phyloP scores from a whole-genome alignment of 2,797 vertebrate species.

The Falco peregrinus region DNA sequence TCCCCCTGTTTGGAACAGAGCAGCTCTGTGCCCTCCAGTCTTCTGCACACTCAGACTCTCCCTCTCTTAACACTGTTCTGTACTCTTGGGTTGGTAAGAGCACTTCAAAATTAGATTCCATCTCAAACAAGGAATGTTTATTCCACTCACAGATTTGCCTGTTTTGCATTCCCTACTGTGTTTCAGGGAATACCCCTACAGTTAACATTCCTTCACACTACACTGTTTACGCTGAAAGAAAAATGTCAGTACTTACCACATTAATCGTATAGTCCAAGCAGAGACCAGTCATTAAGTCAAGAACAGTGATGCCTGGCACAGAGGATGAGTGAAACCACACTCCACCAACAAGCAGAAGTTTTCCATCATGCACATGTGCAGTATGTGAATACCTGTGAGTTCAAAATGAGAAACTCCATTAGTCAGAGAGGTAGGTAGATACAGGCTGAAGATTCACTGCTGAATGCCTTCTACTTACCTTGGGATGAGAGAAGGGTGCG shows the following conservation, averaged over 20 bases:
- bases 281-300: constrained; percentile 78
- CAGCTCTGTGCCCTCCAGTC: neutral
- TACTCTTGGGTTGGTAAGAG: neutral
- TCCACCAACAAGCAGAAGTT: constrained; percentile 87
- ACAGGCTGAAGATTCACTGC: neutral
- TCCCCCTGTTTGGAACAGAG: neutral
- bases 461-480: constrained; percentile 72
- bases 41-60: neutral
- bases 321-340: constrained; percentile 85
- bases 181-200: neutral
- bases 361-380: constrained; percentile 83
- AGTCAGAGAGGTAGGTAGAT: neutral
- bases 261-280: constrained; percentile 84
- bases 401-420: neutral
- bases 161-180: neutral
- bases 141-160: neutral
- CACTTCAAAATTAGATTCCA: neutral
- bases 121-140: neutral
- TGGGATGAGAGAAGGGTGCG: constrained; percentile 81
- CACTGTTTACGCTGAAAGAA: neutral
- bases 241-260: constrained; percentile 70
- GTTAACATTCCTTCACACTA: neutral
- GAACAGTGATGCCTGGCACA: constrained; percentile 82
- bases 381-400: constrained; percentile 87
- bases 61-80: neutral